Percentiles rank a stretch among this genome's conserved stretches.
Conservation (phyloP, 2,797 vertebrate genomes). For the Semotilus atromaculatus region DNA sequence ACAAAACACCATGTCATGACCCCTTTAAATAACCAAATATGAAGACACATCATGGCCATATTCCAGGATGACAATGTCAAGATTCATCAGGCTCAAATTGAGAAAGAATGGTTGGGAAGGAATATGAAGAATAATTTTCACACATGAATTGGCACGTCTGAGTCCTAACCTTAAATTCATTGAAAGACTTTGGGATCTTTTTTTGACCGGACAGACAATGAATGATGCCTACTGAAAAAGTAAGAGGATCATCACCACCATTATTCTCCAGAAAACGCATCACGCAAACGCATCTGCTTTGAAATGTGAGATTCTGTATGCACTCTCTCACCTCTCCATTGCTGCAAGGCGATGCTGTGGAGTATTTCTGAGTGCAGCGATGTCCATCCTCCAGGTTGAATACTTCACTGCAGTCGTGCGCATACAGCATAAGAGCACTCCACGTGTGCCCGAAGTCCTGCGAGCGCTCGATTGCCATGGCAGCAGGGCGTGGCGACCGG, state of each 20-base stretch:
- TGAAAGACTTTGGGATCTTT: background rate
- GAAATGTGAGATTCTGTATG: background rate
- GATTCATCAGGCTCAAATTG: too few relatives aligned
- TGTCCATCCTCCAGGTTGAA: conserved; percentile 88
- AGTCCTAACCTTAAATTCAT: too few relatives aligned
- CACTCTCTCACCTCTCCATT: conserved; percentile 91
- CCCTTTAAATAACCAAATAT: too few relatives aligned
- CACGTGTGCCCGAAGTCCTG: conserved; percentile 92
- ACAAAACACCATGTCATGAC: too few relatives aligned
- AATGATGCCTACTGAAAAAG: background rate
- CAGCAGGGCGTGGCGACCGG: conserved; percentile 89
- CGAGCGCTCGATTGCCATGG: conserved; percentile 94
- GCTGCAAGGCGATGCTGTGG: conserved; percentile 87
- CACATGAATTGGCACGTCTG: too few relatives aligned
- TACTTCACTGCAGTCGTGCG: conserved; percentile 85
- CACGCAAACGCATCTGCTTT: background rate
- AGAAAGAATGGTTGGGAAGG: too few relatives aligned
- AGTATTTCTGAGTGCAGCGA: conserved; percentile 93
- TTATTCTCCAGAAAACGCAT: background rate
- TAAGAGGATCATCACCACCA: background rate
- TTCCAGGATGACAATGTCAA: too few relatives aligned
- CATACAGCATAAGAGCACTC: conserved; percentile 90
- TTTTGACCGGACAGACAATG: background rate
- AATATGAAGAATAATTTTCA: too few relatives aligned
- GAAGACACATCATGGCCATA: too few relatives aligned